A percentile compares a stretch with the other conserved stretches of the same genome.
These are phyloP conservation scores for Baccha elongata DNA, from an alignment of 2,888 invertebrate species.

Conservation along the genomic window DNA sequence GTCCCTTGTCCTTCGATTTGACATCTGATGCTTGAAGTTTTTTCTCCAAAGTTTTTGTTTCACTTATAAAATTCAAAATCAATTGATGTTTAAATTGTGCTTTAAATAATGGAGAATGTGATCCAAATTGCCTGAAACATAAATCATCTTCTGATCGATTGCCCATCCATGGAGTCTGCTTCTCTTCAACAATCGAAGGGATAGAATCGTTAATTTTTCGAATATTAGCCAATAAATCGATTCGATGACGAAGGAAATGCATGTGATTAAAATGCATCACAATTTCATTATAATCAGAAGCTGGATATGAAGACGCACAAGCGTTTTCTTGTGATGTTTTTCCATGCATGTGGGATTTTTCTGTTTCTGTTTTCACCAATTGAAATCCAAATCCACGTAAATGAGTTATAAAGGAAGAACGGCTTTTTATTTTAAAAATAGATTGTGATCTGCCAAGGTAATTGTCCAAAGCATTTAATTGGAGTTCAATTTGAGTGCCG, in stretches of 20 bases:
- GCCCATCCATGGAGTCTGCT: background rate
- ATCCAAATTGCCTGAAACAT: constrained; percentile 75
- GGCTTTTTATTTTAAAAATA: constrained; percentile 76
- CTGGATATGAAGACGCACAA: background rate
- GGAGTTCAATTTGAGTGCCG: constrained; percentile 75
- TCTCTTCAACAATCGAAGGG: constrained; percentile 9
- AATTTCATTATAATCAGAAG: constrained; percentile 63
- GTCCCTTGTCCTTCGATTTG: background rate
- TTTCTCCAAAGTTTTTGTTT: constrained; percentile 71
- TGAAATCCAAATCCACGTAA: constrained; percentile 74
- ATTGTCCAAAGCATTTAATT: constrained; percentile 74
- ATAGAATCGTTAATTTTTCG: background rate
- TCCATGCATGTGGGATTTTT: background rate
- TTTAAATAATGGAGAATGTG: constrained; percentile 74
- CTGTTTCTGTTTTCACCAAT: background rate
- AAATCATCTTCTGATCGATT: constrained; percentile 74
- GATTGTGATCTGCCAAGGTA: constrained; percentile 75
- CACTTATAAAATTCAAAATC: constrained; percentile 74
- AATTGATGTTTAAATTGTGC: constrained; percentile 75
- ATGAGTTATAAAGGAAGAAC: constrained; percentile 74
- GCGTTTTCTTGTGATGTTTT: background rate
- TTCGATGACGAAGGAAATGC: constrained; percentile 75
- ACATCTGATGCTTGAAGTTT: constrained; percentile 74
- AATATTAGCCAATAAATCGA: constrained; percentile 75
- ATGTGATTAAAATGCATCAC: constrained; percentile 75